Evolutionary conservation across 1,140 invertebrate genomes (phyloP).

Genomic region (Thaumatotibia leucotreta): DNA sequence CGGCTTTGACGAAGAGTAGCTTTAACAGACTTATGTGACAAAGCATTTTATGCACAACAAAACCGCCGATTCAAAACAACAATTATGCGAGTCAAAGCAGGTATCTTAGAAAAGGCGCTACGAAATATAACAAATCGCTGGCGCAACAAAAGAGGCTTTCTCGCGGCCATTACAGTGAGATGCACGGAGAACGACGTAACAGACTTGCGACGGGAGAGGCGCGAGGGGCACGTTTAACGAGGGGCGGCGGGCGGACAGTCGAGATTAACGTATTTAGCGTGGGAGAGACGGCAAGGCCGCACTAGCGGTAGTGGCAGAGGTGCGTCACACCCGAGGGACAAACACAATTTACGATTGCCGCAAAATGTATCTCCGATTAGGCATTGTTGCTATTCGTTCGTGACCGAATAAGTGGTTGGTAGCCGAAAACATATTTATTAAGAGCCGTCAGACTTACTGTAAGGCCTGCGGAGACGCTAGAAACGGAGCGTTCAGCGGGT

Average conservation of each 20-base stretch:
- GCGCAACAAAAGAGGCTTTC: constrained; percentile 72
- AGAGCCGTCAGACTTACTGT: too few relatives aligned
- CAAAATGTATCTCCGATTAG: constrained; percentile 69
- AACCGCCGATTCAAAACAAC: constrained; percentile 69
- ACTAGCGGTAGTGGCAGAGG: constrained; percentile 38
- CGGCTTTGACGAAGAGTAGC: constrained; percentile 39
- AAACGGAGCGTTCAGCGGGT: too few relatives aligned
- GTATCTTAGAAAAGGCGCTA: constrained; percentile 61
- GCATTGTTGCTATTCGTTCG: constrained; percentile 50
- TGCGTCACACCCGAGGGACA: constrained; percentile 45
- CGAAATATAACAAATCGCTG: constrained; percentile 71
- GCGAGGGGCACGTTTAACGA: constrained; percentile 45
- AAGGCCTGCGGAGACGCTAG: too few relatives aligned
- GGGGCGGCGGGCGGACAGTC: constrained; percentile 30
- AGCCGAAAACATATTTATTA: background rate
- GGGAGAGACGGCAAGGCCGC: constrained; percentile 51
- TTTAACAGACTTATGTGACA: constrained; percentile 68
- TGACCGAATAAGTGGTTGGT: constrained; percentile 29
- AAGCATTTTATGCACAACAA: constrained; percentile 70
- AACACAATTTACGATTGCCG: constrained; percentile 72
- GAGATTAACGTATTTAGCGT: constrained; percentile 72
- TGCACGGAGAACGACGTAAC: constrained; percentile 60
- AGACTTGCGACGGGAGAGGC: constrained; percentile 60
- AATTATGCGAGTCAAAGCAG: constrained; percentile 71
- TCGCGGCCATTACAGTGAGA: constrained; percentile 65